These are phyloP conservation scores for Argyrosomus regius DNA, from an alignment of 2,797 vertebrate genomes.

Conservation along the genomic window DNA sequence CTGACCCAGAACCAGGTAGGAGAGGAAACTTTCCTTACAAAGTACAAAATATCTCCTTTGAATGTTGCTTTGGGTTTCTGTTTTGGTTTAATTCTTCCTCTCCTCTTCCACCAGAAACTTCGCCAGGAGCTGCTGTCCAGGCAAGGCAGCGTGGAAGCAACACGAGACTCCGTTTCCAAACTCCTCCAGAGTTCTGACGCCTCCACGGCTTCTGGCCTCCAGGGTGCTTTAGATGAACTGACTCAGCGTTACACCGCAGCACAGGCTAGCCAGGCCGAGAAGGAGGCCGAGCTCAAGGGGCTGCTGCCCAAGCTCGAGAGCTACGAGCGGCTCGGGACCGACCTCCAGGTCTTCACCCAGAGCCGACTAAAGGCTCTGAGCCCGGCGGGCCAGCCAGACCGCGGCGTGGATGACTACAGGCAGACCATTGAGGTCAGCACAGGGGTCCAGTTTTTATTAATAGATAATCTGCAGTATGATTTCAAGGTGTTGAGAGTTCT, in stretches of 20 bases:
- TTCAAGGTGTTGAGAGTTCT: background rate
- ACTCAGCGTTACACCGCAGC: slow-evolving; percentile 86
- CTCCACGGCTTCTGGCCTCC: slow-evolving; percentile 87
- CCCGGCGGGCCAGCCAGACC: slow-evolving; percentile 91
- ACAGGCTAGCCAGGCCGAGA: slow-evolving; percentile 87
- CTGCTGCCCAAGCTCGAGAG: slow-evolving; percentile 92
- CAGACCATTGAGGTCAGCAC: slow-evolving; percentile 92
- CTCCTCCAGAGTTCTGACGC: slow-evolving; percentile 91
- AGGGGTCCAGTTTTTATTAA: background rate
- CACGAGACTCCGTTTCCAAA: slow-evolving; percentile 89
- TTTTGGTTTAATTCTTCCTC: background rate
- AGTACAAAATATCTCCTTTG: background rate
- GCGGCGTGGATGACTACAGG: slow-evolving; percentile 90
- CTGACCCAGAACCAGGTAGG: slow-evolving; percentile 92
- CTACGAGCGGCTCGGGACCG: slow-evolving; percentile 90
- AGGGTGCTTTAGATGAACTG: slow-evolving; percentile 87
- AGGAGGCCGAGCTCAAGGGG: slow-evolving; percentile 88
- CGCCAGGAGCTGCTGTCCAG: slow-evolving; percentile 94
- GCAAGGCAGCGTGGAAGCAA: slow-evolving; percentile 94
- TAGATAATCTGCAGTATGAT: background rate
- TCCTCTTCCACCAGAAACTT: slow-evolving; percentile 88
- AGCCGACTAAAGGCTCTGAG: slow-evolving; percentile 87
- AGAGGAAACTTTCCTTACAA: background rate
- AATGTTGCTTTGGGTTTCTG: no score
- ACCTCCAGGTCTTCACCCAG: slow-evolving; percentile 89